Base-by-base conservation (phyloP, 2,888 invertebrate species). In the Parascotia fuliginaria region DNA sequence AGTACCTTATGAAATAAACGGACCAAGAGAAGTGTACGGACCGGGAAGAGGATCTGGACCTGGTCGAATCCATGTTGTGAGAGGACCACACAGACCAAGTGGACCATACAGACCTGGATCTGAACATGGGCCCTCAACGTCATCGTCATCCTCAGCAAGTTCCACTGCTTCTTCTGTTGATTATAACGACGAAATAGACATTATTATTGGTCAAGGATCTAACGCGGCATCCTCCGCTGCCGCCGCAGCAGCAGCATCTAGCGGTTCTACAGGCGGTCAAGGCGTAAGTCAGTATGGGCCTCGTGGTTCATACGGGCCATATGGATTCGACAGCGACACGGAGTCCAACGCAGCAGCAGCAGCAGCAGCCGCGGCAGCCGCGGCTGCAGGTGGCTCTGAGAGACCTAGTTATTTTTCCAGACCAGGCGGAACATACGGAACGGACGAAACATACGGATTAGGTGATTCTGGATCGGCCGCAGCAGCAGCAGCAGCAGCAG, bases 401-500 rank as follows among this genome's bases (percentile, higher is more conserved):
- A 40, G 39, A 9, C 33, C 24, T 14, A 15, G 29, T 5, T 4
- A 7, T 9, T 14, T 14, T 3, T 27, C 28, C 7, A 1, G 27
- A 27, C 2, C 2, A 19, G 19, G 31, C 9, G 22, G 32, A 3
- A 0, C 32, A 11, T 19, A 19, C 19, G 19, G 45, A 9, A 13
- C 43, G 0, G 19, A 19, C 19, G 42, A 47, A 13, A 36, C 45
- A 19, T 13, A 15, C 9, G 33, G 33, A 9, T 16, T 29, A 29
- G 45, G 45, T 33, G 14, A 32, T 7, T 22, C 19, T 12, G 22
- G 39, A 15, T 15, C 50, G 5, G 22, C n/a, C 9, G 22, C 40
- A 12, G 33, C 45, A n/a, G 39, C 45, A 3, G 45, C 44, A 7
- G 47, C 42, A 7, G 34, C 24, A 7, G 24, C 24, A 24, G 24